Base-by-base conservation (phyloP, 2,113 vertebrate genomes). In the Malurus elegans region DNA sequence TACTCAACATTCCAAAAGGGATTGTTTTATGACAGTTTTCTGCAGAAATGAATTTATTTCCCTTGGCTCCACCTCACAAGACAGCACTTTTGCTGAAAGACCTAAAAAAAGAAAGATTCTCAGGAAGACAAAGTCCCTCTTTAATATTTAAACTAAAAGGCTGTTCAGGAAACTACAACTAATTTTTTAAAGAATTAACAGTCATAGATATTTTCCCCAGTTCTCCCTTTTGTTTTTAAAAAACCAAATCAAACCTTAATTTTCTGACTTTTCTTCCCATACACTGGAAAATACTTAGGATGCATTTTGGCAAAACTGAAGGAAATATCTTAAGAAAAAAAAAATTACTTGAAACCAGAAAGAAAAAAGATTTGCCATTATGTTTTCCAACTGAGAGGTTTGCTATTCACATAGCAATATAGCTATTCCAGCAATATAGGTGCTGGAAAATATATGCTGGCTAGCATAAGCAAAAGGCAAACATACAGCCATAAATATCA, bases 141-240 rank as follows among this genome's bases (percentile, higher is more conserved):
- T 62, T 62, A 88, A 66, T 32, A 65, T 88, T 74, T 78, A 80
- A 81, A 90, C 12, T 70, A 61, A 51, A 93, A 45, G 48, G 12
- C 32, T 64, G 38, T 78, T 95, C 32, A 90, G 40, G 67, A 89
- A 93, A 72, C n/a, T 38, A 56, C 20, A 76, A 23, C 15, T 90
- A 75, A 74, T 85, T 87, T 95, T 93, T 93, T 73, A 51, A 95
- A 88, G 58, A 89, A 82, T 82, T 93, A 69, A 69, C 26, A 75
- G 58, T 26, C 32, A 54, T 21, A 44, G 54, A 76, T 53, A 76
- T 60, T 90, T 90, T 76, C 57, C 78, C 25, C 38, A 80, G 29
- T 78, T 84, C 32, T 79, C 56, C 44, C 34, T 62, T 85, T 93
- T 26, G 12, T 81, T 92, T 40, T 84, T 61, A 78, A 62, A 82